phyloP scores from a whole-genome alignment of 2,888 invertebrate species.

The Hydrotaea cyrtoneurina region DNA sequence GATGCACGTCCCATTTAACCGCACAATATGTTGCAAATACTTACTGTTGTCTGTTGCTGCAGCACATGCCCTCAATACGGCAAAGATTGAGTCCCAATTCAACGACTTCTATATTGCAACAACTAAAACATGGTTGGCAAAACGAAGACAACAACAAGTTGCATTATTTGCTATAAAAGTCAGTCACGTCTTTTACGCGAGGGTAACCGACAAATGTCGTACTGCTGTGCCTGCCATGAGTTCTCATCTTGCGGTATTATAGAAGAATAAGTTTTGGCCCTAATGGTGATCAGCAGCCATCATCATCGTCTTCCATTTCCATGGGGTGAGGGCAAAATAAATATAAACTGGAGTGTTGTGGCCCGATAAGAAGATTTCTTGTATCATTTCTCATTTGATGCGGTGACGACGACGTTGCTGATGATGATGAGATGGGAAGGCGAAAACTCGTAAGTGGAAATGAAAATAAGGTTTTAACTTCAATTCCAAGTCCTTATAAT shows the following conservation, averaged over 20 bases:
- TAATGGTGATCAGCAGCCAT: not conserved
- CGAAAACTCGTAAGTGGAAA: not conserved
- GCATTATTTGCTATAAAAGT: not conserved
- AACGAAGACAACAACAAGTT: not conserved
- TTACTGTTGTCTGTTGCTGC: not conserved
- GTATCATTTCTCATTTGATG: too few species aligned
- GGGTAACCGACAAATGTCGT: not conserved
- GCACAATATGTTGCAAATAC: constrained; percentile 6
- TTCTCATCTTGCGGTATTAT: not conserved
- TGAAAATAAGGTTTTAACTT: constrained; percentile 2
- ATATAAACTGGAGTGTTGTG: constrained; percentile 46
- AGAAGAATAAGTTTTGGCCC: not conserved
- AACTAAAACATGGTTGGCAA: not conserved
- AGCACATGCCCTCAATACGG: not conserved
- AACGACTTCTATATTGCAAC: not conserved
- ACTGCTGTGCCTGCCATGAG: not conserved
- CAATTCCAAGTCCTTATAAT: not conserved
- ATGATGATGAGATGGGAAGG: not conserved
- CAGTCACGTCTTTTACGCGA: not conserved
- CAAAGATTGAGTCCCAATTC: not conserved
- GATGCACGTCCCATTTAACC: not conserved
- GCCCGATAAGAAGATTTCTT: constrained; percentile 57
- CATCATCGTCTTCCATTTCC: not conserved
- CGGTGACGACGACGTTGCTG: too few species aligned
- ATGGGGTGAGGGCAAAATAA: not conserved